These are phyloP conservation scores for Nesometra sesokonis DNA, from an alignment of 35 echinoderm and acorn worm genomes.

Conservation along the genomic window DNA sequence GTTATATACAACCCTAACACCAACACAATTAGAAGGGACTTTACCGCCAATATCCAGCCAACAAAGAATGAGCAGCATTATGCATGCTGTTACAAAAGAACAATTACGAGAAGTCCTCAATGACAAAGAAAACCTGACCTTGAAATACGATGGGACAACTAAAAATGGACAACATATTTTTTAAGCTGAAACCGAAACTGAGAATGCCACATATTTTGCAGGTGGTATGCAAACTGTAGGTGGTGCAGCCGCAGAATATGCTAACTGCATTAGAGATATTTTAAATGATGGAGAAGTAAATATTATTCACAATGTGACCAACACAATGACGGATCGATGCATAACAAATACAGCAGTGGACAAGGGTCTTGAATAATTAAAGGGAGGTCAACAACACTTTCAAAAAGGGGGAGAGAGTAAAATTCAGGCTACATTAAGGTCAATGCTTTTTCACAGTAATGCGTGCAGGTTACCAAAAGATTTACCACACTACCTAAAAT, in stretches of 20 bases:
- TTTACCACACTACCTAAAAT: constrained; percentile 1
- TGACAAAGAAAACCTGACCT: no score
- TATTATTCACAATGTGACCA: background rate
- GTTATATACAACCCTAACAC: no score
- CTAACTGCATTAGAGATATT: background rate
- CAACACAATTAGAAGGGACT: no score
- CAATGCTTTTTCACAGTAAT: constrained; percentile 15
- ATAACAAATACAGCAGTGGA: background rate
- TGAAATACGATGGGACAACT: constrained; percentile 23
- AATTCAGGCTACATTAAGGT: background rate
- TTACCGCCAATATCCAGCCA: no score
- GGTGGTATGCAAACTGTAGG: background rate
- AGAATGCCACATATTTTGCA: background rate
- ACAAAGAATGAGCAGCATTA: no score
- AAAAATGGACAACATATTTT: background rate
- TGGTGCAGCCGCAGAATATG: background rate
- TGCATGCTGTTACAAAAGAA: no score
- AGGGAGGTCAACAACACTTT: background rate
- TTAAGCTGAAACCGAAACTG: background rate
- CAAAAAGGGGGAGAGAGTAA: constrained; percentile 19
- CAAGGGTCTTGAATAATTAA: background rate
- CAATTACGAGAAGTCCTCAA: no score
- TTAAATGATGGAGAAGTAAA: background rate
- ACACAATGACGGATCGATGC: constrained; percentile 22
- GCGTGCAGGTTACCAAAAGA: constrained; percentile 11